Conservation (phyloP, 2,888 invertebrate species). For the Cantharis lateralis region DNA sequence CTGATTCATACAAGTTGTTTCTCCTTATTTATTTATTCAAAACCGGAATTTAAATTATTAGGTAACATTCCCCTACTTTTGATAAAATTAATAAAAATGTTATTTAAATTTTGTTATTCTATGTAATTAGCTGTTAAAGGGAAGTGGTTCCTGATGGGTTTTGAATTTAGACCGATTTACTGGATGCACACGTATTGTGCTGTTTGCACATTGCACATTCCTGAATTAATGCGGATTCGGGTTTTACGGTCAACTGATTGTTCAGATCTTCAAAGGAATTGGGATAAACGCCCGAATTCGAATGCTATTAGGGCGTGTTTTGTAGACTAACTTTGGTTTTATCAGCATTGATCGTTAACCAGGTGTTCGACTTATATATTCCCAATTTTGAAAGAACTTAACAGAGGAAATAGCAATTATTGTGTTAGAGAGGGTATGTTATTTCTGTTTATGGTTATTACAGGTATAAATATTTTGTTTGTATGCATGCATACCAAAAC, state of each 20-base stretch:
- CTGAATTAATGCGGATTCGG: slow-evolving; percentile 39
- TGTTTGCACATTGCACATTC: slow-evolving; percentile 44
- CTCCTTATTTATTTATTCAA: not conserved
- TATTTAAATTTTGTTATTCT: not conserved
- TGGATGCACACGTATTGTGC: slow-evolving; percentile 3
- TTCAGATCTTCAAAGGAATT: slow-evolving; percentile 38
- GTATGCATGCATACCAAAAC: not conserved
- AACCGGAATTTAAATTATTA: not conserved
- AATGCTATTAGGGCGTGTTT: slow-evolving; percentile 35
- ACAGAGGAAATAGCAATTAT: not conserved
- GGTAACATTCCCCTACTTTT: not conserved
- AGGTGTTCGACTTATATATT: slow-evolving; percentile 36
- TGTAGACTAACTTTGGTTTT: slow-evolving; percentile 39
- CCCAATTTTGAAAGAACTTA: not conserved
- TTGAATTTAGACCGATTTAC: not conserved
- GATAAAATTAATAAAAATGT: not conserved
- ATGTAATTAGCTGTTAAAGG: not conserved
- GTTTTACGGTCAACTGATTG: slow-evolving; percentile 37
- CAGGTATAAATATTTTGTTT: not conserved
- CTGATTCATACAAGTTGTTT: slow-evolving; percentile 9
- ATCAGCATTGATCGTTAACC: slow-evolving; percentile 35
- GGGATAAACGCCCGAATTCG: slow-evolving; percentile 36
- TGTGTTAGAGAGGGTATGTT: not conserved
- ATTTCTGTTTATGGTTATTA: not conserved
- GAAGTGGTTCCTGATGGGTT: not conserved